Base-by-base conservation (phyloP, 2,888 invertebrate genomes). In the Petrophora chlorosata region DNA sequence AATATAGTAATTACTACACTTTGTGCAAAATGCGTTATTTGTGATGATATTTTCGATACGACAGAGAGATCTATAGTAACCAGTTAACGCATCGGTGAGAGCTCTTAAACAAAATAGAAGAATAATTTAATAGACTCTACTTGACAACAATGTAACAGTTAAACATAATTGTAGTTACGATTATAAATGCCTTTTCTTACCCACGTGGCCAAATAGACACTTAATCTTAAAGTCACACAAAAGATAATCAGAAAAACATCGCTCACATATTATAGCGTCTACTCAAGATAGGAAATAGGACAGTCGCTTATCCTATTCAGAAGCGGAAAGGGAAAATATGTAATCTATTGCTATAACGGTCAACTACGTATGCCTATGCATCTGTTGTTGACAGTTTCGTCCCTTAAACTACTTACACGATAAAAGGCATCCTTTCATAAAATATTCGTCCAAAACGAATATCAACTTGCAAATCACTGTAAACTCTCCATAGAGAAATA, bases 111-210 rank as follows among this genome's bases (percentile, higher is more conserved):
- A 76, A 53, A 53, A 78, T 77, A 76, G 79, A 79, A 78, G 68
- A 87, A 86, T 87, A 86, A 88, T 83, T 85, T 87, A 86, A 85
- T 82, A 86, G 80, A 81, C 79, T 86, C 85, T 86, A 86, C 78
- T 78, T 74, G 77, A 83, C 75, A 86, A 87, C 82, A 81, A 79
- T 81, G 77, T 84, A 86, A 87, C 85, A 84, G 79, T 79, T 80
- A 82, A 82, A 81, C 75, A 74, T 76, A 79, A 76, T 76, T 72
- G 70, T 81, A 76, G 55, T 60, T 56, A 73, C 67, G 49, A 71
- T 74, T 76, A 82, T 88, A 88, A 88, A 88, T 88, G 88, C 88
- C 77, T 82, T 79, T 78, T 69, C 39, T 61, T 62, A 67, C 70
- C 67, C 61, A 75, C 67, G 70, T 76, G 82, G 77, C 79, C 75